Percentiles rank a stretch among this genome's conserved stretches.
Evolutionary conservation across 2,888 invertebrate genomes (phyloP).

Genomic region (Synergus itoensis): DNA sequence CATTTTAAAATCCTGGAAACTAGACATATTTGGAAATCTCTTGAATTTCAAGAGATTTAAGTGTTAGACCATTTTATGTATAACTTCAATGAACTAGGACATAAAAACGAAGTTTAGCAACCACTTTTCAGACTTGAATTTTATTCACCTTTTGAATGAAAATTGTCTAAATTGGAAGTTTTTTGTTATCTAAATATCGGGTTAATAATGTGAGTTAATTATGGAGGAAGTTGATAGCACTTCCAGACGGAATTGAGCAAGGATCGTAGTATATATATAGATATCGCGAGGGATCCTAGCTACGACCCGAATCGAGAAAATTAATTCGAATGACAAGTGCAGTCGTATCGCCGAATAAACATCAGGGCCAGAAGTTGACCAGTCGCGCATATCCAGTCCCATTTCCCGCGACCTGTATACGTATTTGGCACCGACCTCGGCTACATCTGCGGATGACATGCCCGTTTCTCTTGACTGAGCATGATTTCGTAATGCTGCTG

Average conservation of each 20-base stretch:
- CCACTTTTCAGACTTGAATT: background rate
- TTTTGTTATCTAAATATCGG: too few species aligned
- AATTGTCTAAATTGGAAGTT: background rate
- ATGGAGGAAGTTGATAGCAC: conserved; percentile 10
- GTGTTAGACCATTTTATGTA: too few species aligned
- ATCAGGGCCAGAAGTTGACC: conserved; percentile 73
- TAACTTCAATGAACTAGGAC: too few species aligned
- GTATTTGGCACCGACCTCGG: conserved; percentile 60
- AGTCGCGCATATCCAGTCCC: conserved; percentile 57
- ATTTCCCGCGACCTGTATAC: conserved; percentile 56
- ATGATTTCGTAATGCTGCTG: conserved; percentile 43
- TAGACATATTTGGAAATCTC: too few species aligned
- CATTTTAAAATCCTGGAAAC: too few species aligned
- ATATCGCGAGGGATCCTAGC: conserved; percentile 20
- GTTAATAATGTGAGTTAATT: background rate
- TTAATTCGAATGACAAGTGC: conserved; percentile 73
- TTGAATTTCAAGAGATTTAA: too few species aligned
- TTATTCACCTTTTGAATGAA: background rate
- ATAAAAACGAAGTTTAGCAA: too few species aligned
- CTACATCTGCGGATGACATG: conserved; percentile 52
- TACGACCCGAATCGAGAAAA: conserved; percentile 56
- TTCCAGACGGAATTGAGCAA: conserved; percentile 3
- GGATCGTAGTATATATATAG: conserved; percentile 12
- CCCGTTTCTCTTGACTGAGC: conserved; percentile 46
- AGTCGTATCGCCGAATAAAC: conserved; percentile 71